Evolutionary conservation across 2,113 vertebrate genomes (phyloP), one percentile per base, ranked within the genome.

Genomic region (Lepidothrix coronata): DNA sequence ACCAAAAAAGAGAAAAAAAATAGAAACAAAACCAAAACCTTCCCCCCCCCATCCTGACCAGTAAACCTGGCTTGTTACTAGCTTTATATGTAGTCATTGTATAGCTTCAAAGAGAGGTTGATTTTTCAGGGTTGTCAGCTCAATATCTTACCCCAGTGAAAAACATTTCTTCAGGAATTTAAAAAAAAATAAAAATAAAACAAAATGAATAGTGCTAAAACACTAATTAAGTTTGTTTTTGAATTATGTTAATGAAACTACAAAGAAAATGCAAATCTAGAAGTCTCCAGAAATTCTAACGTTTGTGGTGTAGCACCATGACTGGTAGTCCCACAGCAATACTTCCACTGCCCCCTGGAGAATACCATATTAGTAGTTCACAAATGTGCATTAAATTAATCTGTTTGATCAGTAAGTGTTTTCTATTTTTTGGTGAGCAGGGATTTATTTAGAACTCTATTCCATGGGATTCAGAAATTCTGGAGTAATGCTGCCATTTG

Each of bases 201-300:
- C 82, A 89, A 95, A 93, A 91, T 75, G 41, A 84, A 95, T 62
- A 92, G 76, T 79, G 55, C 18, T 96, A 93, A 94, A 93, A 91
- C 95, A 94, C 86, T 97, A 97, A 97, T 97, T 96, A 97, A 88
- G 83, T 82, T 95, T 97, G 92, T 89, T 97, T 96, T 96, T 41
- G 77, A 96, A 96, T 97, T 96, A 97, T 96, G 94, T 77, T 97
- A 97, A 97, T 95, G 79, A 93, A 97, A 96, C 91, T 97, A 97
- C 97, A 97, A 97, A 97, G 97, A 92, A 96, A 96, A 97, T 97
- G 96, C 94, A 97, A 97, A 97, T 97, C 66, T 82, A 90, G 91
- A 97, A 87, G 66, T 91, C 97, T 97, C 92, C 82, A 96, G 96
- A 97, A 97, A 96, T 95, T 85, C 93, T 92, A 93, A 77, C 55